Evolutionary conservation across 2,113 vertebrate genomes (phyloP), one percentile per base, ranked within the genome.

Genomic region (Hippopotamus amphibius): DNA sequence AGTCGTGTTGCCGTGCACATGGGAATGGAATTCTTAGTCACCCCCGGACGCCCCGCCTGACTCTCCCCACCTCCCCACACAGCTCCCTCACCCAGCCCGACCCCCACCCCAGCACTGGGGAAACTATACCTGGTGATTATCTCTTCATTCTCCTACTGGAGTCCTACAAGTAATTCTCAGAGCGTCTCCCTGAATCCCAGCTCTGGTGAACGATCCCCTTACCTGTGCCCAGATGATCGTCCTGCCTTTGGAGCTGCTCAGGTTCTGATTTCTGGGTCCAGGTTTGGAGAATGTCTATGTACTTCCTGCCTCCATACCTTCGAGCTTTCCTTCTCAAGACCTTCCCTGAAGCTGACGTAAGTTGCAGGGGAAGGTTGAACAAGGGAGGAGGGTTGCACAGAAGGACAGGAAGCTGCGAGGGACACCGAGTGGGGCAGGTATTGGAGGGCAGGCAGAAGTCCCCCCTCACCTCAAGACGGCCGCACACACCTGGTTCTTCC

Each of bases 1-100:
- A 5, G 4, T 22, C 33, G 1, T 9, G 22, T 9, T 43, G 16
- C 24, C 30, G 65, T 14, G 1, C 16, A 6, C 1, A 0, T 33
- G 79, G 30, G 79, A 24, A 8, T 3, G 30, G 30, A 11, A 8
- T 15, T 22, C 26, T 43, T 33, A 2, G 6, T 26, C 57, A 7
- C 13, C 17, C n/a, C 57, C 3, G 26, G 4, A 8, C 3, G 21
- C 15, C 28, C 74, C 14, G 5, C 8, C 15, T 8, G 5, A 33
- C 26, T 2, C 37, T 16, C 30, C 16, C 30, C 55, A 69, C 61
- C 68, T 26, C 6, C n/a, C 66, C 15, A 8, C 28, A 26, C 6
- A 2, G 37, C 22, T 41, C 19, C 24, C 76, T 57, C 24, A 15
- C 65, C 8, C 48, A 1, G 16, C 19, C 24, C 6, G 6, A 9